Conservation (phyloP, 2,113 vertebrate species). For the Erythrolamprus reginae region DNA sequence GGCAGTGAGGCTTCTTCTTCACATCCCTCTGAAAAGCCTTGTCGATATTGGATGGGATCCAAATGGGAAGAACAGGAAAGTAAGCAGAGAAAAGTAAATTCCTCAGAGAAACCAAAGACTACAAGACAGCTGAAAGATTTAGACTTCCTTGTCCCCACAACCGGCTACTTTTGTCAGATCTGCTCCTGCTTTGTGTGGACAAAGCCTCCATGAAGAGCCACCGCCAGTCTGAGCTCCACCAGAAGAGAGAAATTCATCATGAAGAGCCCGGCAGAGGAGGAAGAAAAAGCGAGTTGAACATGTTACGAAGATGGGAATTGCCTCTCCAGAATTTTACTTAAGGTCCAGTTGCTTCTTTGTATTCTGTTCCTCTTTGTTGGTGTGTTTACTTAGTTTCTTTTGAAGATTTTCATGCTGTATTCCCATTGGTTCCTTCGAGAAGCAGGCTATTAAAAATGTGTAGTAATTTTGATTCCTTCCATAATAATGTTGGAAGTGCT, state of each 20-base stretch:
- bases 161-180: conserved; percentile 79
- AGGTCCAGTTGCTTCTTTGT: conserved; percentile 66
- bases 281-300: conserved; percentile 59
- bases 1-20: no score
- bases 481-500: conserved; percentile 36
- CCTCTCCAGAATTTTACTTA: conserved; percentile 5
- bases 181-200: conserved; percentile 76
- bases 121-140: conserved; percentile 58
- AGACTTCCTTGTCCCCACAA: conserved; percentile 75
- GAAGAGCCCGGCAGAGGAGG: conserved; percentile 61
- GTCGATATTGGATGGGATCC: conserved; percentile 37
- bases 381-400: conserved; percentile 35
- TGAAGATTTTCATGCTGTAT: conserved; percentile 51
- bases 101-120: conserved; percentile 5
- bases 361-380: conserved; percentile 42
- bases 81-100: conserved; percentile 45
- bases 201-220: conserved; percentile 72
- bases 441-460: conserved; percentile 39
- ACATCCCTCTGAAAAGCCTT: no score
- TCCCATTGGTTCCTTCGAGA: conserved; percentile 45
- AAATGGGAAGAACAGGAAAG: conserved; percentile 47
- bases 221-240: conserved; percentile 68
- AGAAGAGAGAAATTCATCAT: conserved; percentile 76
- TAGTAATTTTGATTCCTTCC: conserved; percentile 55
- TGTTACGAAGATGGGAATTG: conserved; percentile 46